These are phyloP conservation scores for Sander vitreus DNA, from an alignment of 2,113 vertebrate genomes.

Conservation along the genomic window DNA sequence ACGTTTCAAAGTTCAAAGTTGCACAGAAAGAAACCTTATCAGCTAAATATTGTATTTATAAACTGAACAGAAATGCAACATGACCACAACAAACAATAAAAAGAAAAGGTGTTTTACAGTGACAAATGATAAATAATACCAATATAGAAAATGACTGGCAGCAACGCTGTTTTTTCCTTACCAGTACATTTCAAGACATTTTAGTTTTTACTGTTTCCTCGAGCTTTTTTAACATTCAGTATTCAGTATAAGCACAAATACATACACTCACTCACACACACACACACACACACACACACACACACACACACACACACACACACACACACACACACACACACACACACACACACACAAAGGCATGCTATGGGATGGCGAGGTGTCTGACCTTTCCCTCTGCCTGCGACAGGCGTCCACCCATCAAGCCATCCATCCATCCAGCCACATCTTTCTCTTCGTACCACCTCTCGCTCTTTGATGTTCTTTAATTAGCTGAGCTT, in stretches of 20 bases:
- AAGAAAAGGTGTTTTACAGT: neutral
- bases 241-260: constrained; percentile 17
- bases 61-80: constrained; percentile 16
- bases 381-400: constrained; percentile 77
- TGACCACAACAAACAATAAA: neutral
- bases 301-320: constrained; percentile 38
- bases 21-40: neutral
- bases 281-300: constrained; percentile 3
- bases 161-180: neutral
- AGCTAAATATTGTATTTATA: constrained; percentile 10
- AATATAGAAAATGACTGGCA: neutral
- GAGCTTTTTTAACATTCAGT: constrained; percentile 22
- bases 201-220: neutral
- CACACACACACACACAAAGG: constrained; percentile 30
- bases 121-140: neutral
- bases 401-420: constrained; percentile 63
- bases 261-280: neutral
- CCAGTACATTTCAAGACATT: constrained; percentile 1
- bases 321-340: neutral
- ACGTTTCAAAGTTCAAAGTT: constrained; percentile 39
- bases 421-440: constrained; percentile 54
- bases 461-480: constrained; percentile 73
- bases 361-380: constrained; percentile 36
- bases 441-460: constrained; percentile 47
- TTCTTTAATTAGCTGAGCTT: constrained; percentile 75